Evolutionary conservation across 1,140 invertebrate species (phyloP).

Genomic region (Berghia stephanieae): DNA sequence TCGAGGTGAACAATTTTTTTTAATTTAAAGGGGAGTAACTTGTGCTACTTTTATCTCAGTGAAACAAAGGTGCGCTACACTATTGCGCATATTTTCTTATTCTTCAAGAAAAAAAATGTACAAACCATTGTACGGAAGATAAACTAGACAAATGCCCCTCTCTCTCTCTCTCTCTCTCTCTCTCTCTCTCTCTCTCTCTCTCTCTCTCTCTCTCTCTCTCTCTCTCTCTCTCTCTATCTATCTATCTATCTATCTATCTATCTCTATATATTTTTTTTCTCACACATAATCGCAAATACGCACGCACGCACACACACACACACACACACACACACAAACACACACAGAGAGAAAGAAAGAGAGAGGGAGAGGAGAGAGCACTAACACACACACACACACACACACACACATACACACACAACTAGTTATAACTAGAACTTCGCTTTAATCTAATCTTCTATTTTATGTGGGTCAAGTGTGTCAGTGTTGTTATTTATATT

Average conservation of each 20-base stretch:
- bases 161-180: background rate
- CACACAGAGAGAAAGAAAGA: too few species aligned
- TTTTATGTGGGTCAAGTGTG: background rate
- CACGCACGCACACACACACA: background rate
- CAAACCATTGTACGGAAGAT: background rate
- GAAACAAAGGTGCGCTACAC: background rate
- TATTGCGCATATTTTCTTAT: background rate
- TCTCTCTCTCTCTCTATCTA: too few species aligned
- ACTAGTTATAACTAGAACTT: background rate
- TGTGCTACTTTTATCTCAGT: background rate
- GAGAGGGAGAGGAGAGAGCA: too few species aligned
- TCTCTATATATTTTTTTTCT: too few species aligned
- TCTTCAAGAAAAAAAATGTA: too few species aligned
- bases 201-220: background rate
- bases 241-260: too few species aligned
- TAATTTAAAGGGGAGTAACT: background rate
- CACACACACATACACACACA: too few species aligned
- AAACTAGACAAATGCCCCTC: too few species aligned
- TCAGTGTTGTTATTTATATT: too few species aligned
- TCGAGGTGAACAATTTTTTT: too few species aligned
- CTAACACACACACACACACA: too few species aligned
- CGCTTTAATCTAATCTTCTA: background rate
- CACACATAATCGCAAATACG: background rate
- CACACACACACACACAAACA: too few species aligned
- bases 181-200: background rate